Evolutionary conservation across 2,113 vertebrate species (phyloP).

Genomic region (Jacana jacana): DNA sequence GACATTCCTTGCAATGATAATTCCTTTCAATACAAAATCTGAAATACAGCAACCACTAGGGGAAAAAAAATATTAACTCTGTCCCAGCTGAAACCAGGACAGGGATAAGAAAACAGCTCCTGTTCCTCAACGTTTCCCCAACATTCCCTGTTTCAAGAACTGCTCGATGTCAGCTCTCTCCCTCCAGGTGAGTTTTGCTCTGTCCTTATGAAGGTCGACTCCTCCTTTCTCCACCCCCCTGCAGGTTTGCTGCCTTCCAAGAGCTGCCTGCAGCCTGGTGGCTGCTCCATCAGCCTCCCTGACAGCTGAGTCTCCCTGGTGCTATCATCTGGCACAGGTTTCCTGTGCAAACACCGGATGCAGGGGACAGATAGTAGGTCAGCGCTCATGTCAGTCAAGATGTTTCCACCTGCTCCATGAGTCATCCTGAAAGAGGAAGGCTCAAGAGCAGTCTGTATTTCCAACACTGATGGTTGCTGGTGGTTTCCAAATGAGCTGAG

Average conservation of each 20-base stretch:
- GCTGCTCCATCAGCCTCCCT: fast-evolving
- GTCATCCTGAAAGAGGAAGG: not conserved
- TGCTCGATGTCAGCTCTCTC: fast-evolving
- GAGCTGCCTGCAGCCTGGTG: fast-evolving
- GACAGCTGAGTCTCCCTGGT: fast-evolving
- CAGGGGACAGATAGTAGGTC: not conserved
- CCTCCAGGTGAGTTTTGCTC: not conserved
- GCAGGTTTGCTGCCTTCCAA: not conserved
- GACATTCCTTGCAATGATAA: not conserved
- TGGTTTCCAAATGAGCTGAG: not conserved
- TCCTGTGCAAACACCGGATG: not conserved
- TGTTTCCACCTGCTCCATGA: not conserved
- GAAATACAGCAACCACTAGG: not conserved
- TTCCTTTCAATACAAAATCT: not conserved
- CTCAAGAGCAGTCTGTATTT: not conserved
- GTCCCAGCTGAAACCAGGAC: not conserved
- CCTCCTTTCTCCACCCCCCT: not conserved
- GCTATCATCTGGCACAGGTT: fast-evolving
- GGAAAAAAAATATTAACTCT: not conserved
- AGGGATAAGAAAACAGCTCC: not conserved
- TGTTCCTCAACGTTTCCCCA: not conserved
- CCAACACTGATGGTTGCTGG: not conserved
- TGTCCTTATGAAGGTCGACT: not conserved
- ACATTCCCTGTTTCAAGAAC: fast-evolving
- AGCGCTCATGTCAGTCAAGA: not conserved